Conservation (phyloP, 2,888 invertebrate genomes). For the Agrochola macilenta region DNA sequence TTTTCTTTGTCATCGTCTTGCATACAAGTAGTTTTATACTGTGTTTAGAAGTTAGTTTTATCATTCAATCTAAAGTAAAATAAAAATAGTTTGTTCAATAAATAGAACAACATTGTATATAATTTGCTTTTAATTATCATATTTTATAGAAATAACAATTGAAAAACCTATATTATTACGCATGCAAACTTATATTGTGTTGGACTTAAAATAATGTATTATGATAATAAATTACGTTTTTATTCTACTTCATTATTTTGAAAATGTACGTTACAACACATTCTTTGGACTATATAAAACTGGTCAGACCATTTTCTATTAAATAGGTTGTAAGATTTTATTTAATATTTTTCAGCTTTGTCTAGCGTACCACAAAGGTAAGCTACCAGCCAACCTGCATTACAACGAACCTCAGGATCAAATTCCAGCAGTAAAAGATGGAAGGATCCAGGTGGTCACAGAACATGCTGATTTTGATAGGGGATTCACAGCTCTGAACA, state of each 20-base stretch:
- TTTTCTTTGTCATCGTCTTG: background rate
- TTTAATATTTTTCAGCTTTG: constrained; percentile 67
- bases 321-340: background rate
- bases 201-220: background rate
- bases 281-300: too few relatives aligned
- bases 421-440: constrained; percentile 70
- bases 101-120: background rate
- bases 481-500: constrained; percentile 74
- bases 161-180: background rate
- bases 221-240: background rate
- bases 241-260: background rate
- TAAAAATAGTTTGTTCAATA: background rate
- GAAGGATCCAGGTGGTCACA: constrained; percentile 69
- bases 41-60: background rate
- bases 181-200: background rate
- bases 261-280: background rate
- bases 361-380: constrained; percentile 73
- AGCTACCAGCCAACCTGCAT: constrained; percentile 74
- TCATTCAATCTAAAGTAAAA: background rate
- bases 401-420: constrained; percentile 70
- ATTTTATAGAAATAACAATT: background rate
- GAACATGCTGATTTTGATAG: constrained; percentile 68
- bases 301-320: background rate
- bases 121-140: constrained; percentile 12
- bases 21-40: background rate